A percentile compares a stretch with the other conserved stretches of the same genome.
These are phyloP conservation scores for Lasioglossum morio DNA, from an alignment of 2,888 invertebrate species.

Conservation along the genomic window DNA sequence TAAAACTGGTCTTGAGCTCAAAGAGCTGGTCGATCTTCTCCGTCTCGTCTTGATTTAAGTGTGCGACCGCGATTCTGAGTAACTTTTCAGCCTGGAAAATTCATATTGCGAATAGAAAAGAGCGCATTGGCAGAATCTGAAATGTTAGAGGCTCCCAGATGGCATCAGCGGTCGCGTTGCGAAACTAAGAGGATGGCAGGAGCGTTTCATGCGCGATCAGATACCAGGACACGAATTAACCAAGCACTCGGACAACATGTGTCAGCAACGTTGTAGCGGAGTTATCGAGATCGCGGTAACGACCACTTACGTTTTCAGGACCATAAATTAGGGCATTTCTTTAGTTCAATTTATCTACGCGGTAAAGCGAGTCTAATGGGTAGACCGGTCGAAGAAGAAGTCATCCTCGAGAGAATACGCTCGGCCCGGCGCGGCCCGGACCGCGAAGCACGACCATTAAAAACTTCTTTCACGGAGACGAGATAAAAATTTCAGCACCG, in stretches of 20 bases:
- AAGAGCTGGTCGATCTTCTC: no score
- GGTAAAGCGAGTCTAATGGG: constrained; percentile 59
- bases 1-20: no score
- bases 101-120: no score
- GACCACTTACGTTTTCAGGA: constrained; percentile 50
- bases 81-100: no score
- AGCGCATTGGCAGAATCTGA: no score
- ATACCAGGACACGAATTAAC: constrained; percentile 50
- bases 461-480: constrained; percentile 19
- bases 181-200: not conserved
- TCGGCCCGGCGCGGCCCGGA: constrained; percentile 6
- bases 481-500: constrained; percentile 44
- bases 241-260: constrained; percentile 51
- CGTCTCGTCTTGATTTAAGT: no score
- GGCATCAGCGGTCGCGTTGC: not conserved
- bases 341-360: constrained; percentile 54
- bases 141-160: not conserved
- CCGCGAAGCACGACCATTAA: constrained; percentile 33
- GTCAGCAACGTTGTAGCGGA: constrained; percentile 52
- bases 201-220: constrained; percentile 58
- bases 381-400: constrained; percentile 34
- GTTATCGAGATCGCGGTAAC: constrained; percentile 57
- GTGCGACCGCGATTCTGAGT: no score
- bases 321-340: constrained; percentile 55
- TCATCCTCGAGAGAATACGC: not conserved